A percentile compares a stretch with the other conserved stretches of the same genome.
Evolutionary conservation across 1,140 invertebrate genomes (phyloP).

Genomic region (Drosophila eugracilis): DNA sequence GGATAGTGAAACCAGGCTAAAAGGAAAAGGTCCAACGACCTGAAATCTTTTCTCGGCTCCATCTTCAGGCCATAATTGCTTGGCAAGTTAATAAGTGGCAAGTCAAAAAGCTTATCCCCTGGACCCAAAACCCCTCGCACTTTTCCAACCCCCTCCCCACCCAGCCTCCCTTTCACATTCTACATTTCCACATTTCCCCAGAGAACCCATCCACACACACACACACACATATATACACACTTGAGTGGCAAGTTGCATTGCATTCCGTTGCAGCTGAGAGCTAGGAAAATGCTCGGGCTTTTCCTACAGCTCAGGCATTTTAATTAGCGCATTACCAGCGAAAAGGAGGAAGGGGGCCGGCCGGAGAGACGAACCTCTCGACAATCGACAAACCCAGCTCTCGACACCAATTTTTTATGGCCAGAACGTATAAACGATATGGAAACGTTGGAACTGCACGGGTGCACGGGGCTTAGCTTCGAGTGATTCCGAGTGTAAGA

Average conservation of each 20-base stretch:
- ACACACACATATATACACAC: neutral
- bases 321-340: slow-evolving; percentile 72
- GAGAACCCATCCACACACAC: slow-evolving; percentile 6
- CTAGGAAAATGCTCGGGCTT: slow-evolving; percentile 13
- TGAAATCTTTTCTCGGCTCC: slow-evolving; percentile 54
- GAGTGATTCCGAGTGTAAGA: too few relatives aligned
- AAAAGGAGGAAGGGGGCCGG: slow-evolving; percentile 4
- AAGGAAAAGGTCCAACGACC: slow-evolving; percentile 54
- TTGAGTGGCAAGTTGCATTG: slow-evolving; percentile 26
- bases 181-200: neutral
- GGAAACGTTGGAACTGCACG: neutral
- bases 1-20: slow-evolving; percentile 59
- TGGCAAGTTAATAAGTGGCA: slow-evolving; percentile 75
- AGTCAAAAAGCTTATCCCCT: slow-evolving; percentile 64
- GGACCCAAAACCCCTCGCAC: slow-evolving; percentile 19
- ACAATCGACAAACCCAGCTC: slow-evolving; percentile 44
- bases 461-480: too few relatives aligned
- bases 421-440: slow-evolving; percentile 26
- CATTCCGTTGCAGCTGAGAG: slow-evolving; percentile 20
- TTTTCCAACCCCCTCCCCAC: too few relatives aligned
- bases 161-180: too few relatives aligned
- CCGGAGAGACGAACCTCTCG: slow-evolving; percentile 25
- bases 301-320: slow-evolving; percentile 44
- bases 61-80: slow-evolving; percentile 67
- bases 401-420: slow-evolving; percentile 52